These are phyloP conservation scores for Mungos mungo DNA, from an alignment of 2,113 vertebrate genomes.

Conservation along the genomic window DNA sequence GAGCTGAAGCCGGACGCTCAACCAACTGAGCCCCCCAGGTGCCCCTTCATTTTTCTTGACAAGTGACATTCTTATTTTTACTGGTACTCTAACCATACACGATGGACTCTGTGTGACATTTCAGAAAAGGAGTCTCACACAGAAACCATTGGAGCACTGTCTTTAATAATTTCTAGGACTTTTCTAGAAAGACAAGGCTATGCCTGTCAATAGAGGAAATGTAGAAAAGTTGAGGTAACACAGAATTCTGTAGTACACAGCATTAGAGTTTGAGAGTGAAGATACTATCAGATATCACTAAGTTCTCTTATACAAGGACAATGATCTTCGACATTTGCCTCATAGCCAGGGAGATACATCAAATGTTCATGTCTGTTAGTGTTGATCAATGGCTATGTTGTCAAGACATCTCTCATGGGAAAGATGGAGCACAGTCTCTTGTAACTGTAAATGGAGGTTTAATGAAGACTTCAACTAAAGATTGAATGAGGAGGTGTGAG, in stretches of 20 bases:
- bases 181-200: neutral
- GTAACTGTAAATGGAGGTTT: neutral
- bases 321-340: neutral
- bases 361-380: neutral
- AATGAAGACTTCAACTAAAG: neutral
- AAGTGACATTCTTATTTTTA: neutral
- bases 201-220: neutral
- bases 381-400: neutral
- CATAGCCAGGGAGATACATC: neutral
- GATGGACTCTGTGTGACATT: neutral
- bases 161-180: neutral
- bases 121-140: neutral
- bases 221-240: neutral
- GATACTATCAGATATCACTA: too few species aligned
- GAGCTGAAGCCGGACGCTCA: too few species aligned
- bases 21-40: too few species aligned
- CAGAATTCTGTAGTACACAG: fast-evolving
- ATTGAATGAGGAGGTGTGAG: neutral
- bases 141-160: neutral
- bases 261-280: neutral
- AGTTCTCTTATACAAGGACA: too few species aligned
- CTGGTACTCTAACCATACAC: neutral
- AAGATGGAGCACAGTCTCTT: neutral
- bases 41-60: neutral
- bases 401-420: neutral